These are phyloP conservation scores for Drosophila ambigua DNA, from an alignment of 1,140 invertebrate genomes.

Conservation along the genomic window DNA sequence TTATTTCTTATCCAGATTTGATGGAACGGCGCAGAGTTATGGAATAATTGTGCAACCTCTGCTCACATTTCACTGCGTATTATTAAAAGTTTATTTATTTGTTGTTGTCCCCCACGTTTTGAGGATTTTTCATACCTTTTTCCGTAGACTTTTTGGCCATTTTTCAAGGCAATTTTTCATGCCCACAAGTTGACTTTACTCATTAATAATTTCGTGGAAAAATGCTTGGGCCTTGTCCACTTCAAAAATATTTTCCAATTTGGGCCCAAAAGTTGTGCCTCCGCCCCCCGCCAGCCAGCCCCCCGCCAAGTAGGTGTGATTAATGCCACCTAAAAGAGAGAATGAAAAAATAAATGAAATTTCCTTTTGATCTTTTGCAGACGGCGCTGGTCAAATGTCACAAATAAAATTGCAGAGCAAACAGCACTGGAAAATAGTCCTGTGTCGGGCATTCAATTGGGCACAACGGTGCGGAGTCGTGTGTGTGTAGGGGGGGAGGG, in stretches of 20 bases:
- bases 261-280: constrained; percentile 11
- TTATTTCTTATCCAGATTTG: constrained; percentile 11
- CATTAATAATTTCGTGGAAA: constrained; percentile 4
- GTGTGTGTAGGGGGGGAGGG: not conserved
- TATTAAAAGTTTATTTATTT: no score
- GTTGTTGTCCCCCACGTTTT: no score
- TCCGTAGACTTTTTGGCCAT: no score
- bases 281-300: no score
- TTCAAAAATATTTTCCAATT: constrained; percentile 28
- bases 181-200: not conserved
- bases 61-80: no score
- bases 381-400: constrained; percentile 65
- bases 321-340: constrained; percentile 20
- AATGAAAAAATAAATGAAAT: constrained; percentile 30
- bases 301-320: constrained; percentile 24
- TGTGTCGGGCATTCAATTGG: constrained; percentile 39
- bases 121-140: no score
- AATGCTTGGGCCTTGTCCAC: constrained; percentile 5
- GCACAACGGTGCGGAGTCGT: not conserved
- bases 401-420: constrained; percentile 30
- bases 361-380: constrained; percentile 48
- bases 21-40: not conserved
- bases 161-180: not conserved
- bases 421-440: constrained; percentile 29
- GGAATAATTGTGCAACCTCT: no score